Base-by-base conservation (phyloP, 2,113 vertebrate genomes). In the Otus sunia region DNA sequence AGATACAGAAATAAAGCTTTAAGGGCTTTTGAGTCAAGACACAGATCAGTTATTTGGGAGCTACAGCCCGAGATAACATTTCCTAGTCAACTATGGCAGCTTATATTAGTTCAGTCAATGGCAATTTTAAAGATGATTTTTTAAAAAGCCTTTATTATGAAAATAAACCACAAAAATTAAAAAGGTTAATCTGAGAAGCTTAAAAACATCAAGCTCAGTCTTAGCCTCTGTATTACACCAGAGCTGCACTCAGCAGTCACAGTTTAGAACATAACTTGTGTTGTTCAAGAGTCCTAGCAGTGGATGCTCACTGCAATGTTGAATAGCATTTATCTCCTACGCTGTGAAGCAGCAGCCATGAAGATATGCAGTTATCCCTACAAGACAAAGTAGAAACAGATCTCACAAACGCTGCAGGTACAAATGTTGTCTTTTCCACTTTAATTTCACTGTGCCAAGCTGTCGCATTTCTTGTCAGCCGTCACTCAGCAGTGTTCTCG, bases 1-100 rank as follows among this genome's bases (percentile, higher is more conserved):
- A 82, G 41, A 92, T 58, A 73, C 26, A 96, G 30, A 90, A 95
- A 92, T 23, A 89, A 94, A 50, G 7, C 14, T 84, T 95, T 87
- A 80, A 74, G 36, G 36, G 10, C 37, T 76, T 94, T 15, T 62
- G 59, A 73, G 12, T 58, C 34, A 81, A 80, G 53, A 76, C 36
- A 50, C 6, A 53, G 34, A n/a, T 19, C 15, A 53, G 14, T 56
- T 58, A 43, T 82, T 64, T 45, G 30, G 23, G 26, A 91, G 6
- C 20, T 62, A 49, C 15, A 66, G 27, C 52, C 25, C 45, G 29
- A 49, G 37, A 64, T 19, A 69, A 89, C 9, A 12, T 91, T 84
- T 94, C 13, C 15, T 8, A n/a, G 20, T 63, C 47, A 75, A 49
- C 30, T 66, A 32, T 1, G 2, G 52, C 58, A 87, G 37, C 27